Percentiles rank a stretch among this genome's conserved stretches.
phyloP scores from a whole-genome alignment of 2,113 vertebrate species.

The Periophthalmus modestus region DNA sequence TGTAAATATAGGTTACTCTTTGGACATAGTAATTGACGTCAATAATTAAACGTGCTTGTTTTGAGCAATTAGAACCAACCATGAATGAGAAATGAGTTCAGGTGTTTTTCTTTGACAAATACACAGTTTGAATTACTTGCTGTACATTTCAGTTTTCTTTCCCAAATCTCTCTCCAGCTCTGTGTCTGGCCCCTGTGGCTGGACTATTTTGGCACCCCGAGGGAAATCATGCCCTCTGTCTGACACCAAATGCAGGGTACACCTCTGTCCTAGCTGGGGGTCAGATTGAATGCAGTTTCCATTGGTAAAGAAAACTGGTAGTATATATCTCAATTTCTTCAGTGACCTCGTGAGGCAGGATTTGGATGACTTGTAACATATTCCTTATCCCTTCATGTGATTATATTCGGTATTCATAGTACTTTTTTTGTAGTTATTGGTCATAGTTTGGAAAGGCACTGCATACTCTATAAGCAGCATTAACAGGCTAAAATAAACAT shows the following conservation, averaged over 20 bases:
- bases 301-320: not conserved
- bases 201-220: not conserved
- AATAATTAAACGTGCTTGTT: not conserved
- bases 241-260: not conserved
- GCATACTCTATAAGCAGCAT: not conserved
- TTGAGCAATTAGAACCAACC: too few relatives aligned
- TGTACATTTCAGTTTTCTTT: not conserved
- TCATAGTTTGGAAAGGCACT: too few relatives aligned
- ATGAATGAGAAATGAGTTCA: not conserved
- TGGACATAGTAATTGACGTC: not conserved
- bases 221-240: not conserved
- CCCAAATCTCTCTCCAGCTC: not conserved
- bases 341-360: not conserved
- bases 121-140: too few relatives aligned
- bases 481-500: too few relatives aligned
- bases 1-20: not conserved
- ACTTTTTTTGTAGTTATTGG: too few relatives aligned
- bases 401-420: too few relatives aligned
- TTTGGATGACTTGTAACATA: not conserved
- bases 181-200: not conserved
- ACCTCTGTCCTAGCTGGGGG: not conserved
- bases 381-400: too few relatives aligned
- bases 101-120: not conserved
- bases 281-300: not conserved
- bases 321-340: not conserved